Evolutionary conservation across 2,888 invertebrate genomes (phyloP), one percentile per base, ranked within the genome.

Genomic region (Xestoiulus laeticollis): DNA sequence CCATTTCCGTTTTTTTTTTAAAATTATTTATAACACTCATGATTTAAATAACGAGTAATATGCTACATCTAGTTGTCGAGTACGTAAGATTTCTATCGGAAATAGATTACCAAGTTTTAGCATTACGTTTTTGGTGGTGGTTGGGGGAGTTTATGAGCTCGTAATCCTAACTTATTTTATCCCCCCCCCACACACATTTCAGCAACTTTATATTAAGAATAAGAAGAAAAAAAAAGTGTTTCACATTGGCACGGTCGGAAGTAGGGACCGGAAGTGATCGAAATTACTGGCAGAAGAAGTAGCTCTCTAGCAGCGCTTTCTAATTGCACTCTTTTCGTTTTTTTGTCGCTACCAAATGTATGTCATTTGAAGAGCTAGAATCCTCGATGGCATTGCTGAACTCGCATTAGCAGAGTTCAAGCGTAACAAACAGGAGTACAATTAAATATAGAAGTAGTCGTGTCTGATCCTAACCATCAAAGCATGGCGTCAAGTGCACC

Each of bases 291-390:
- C 3, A 12, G 26, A 68, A 12, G 26, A 68, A 26, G 22, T 68
- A 10, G 68, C 10, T 26, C 22, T 22, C 14, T 48, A 14, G 48
- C 48, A 48, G 12, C 3, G 48, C 48, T 68, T 22, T 68, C 68
- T 68, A 68, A 68, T 68, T 68, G 68, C 68, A 68, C 68, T 10
- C 22, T 10, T 1, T n/a, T 22, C 68, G 68, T 19, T 48, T 48
- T 48, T 48, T 48, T 48, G 48, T 59, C n/a, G 59, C 4, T 59
- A 6, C 53, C 12, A 26, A 68, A 26, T 68, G 68, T 22, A 22
- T 68, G 68, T 68, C 68, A 68, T 68, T 68, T 68, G 68, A 68
- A 68, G 68, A 68, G n/a, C n/a, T n/a, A n/a, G 68, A 68, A 68
- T 68, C 68, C 22, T 68, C 68, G 68, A 68, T 68, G 68, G 68